A percentile compares a stretch with the other conserved stretches of the same genome.
These are phyloP conservation scores for Urechis unicinctus DNA, from an alignment of 2,888 invertebrate genomes.

Conservation along the genomic window DNA sequence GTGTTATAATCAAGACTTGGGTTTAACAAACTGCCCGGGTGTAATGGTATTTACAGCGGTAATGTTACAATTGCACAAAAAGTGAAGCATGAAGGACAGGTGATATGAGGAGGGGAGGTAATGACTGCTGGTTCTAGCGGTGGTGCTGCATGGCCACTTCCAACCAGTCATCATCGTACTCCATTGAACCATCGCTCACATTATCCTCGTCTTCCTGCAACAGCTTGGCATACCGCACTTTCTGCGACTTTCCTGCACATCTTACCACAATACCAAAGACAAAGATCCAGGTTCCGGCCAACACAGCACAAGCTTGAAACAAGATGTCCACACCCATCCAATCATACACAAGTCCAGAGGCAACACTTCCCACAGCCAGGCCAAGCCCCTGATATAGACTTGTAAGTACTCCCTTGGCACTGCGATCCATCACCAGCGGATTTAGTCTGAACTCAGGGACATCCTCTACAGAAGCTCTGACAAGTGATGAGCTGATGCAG, in stretches of 20 bases:
- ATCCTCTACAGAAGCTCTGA: conserved; percentile 9
- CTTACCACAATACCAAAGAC: conserved; percentile 9
- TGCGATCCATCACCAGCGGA: conserved; percentile 30
- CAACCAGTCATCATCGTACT: conserved; percentile 19
- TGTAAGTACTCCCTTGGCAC: conserved; percentile 35
- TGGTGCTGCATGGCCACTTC: conserved; percentile 13
- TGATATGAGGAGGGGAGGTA: no score
- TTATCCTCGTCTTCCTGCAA: conserved; percentile 11
- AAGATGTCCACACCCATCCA: no score
- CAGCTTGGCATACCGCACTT: conserved; percentile 15
- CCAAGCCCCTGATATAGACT: conserved; percentile 41
- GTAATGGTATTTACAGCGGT: no score
- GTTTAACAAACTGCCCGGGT: no score
- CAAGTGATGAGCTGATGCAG: conserved; percentile 7
- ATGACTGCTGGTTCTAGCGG: no score
- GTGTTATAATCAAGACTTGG: no score
- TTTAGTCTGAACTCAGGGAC: conserved; percentile 18
- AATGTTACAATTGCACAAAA: no score
- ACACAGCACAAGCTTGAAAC: conserved; percentile 30
- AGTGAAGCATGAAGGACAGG: no score
- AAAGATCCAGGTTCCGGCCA: conserved; percentile 13
- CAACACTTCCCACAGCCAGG: conserved; percentile 31
- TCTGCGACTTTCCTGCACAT: conserved; percentile 7
- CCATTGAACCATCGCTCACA: conserved; percentile 5
- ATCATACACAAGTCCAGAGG: conserved; percentile 37